These are phyloP conservation scores for Zapornia atra DNA, from an alignment of 2,113 vertebrate species.

Conservation along the genomic window DNA sequence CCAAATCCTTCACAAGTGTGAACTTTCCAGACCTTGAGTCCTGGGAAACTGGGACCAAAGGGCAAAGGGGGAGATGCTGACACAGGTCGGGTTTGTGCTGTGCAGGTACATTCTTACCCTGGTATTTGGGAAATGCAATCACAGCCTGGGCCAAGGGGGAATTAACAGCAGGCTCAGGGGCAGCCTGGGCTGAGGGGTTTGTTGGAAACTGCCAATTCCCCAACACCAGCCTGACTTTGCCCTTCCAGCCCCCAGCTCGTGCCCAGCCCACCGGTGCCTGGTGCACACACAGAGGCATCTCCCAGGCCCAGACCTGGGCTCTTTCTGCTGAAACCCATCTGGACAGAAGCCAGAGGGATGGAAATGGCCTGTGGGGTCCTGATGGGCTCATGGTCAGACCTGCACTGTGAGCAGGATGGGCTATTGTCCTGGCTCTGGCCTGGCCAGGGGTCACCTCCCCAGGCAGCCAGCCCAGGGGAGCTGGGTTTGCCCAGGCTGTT, in stretches of 20 bases:
- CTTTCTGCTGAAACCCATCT: neutral
- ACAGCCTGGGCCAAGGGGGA: neutral
- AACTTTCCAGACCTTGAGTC: neutral
- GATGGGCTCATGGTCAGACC: too few relatives aligned
- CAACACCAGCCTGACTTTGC: neutral
- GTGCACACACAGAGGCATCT: neutral
- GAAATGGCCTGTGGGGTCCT: neutral
- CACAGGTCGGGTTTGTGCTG: neutral
- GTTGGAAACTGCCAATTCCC: neutral
- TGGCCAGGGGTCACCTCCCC: too few relatives aligned
- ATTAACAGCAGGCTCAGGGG: slow-evolving; percentile 1
- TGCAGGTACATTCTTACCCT: neutral
- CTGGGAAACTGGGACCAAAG: neutral
- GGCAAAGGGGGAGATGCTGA: neutral
- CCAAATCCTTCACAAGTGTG: neutral
- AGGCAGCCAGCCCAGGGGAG: too few relatives aligned
- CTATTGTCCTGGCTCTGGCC: neutral
- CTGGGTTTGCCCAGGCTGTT: too few relatives aligned
- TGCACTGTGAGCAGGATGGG: neutral
- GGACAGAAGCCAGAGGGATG: neutral
- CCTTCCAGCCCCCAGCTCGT: neutral
- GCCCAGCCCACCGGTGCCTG: neutral
- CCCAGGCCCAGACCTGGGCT: neutral
- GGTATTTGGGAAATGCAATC: neutral
- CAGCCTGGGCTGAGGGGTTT: neutral